Base-by-base conservation (phyloP, 2,888 invertebrate genomes). In the Serripes groenlandicus region DNA sequence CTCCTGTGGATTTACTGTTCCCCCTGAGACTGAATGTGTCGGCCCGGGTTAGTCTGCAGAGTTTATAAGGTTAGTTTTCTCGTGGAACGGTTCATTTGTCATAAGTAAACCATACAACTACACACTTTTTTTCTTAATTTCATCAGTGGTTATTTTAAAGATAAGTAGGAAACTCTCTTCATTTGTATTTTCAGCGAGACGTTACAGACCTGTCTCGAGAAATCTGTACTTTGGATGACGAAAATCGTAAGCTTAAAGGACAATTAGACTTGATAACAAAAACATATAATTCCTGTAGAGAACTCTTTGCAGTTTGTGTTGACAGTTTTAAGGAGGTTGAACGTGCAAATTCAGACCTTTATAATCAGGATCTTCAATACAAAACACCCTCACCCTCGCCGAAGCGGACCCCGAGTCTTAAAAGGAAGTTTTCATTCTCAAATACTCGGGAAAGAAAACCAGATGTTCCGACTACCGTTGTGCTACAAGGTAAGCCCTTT, bases 221-320 rank as follows among this genome's bases (percentile, higher is more conserved):
- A 60, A 78, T 86, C 30, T 79, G 79, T 66, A 77, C 82, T 23
- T 75, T 86, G 11, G 86, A 84, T 52, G 84, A 84, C 69, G 86
- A 84, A 37, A 86, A 81, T 62, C 71, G 78, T 73, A 79, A 80
- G 58, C 68, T 82, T 56, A 58, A 71, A 0, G 82, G 82, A 15
- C 86, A 86, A 42, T 75, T 86, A 9, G 86, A 86, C 49, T 56
- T 83, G 26, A 86, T 86, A 30, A 82, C 84, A 5, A 80, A 77
- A 32, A 86, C 84, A 23, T 86, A 86, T 68, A 76, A 64, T n/a
- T 86, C 83, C 32, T 86, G 86, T 58, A 77, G 86, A 32, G 83
- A 86, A 21, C 73, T 86, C 52, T 86, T 86, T 75, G 81, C 83
- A n/a, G 86, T 86, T 18, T 86, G 86, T 60, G 86, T 86, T 3